Evolutionary conservation across 2,113 vertebrate genomes (phyloP).

Genomic region (Eptesicus fuscus): DNA sequence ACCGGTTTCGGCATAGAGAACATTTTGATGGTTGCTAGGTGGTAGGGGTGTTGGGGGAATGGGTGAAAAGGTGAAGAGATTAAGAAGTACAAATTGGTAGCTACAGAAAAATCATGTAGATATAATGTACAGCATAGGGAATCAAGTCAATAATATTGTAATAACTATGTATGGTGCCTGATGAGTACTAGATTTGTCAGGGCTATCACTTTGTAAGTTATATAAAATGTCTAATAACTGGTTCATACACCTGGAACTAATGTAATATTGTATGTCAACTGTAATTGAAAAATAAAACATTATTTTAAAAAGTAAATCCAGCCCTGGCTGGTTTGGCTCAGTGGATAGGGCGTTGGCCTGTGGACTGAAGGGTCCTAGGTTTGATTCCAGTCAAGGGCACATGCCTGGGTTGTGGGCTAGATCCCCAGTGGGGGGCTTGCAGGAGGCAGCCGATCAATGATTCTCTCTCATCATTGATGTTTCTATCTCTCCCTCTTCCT

Average conservation of each 20-base stretch:
- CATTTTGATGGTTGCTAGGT: not conserved
- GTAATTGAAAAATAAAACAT: not conserved
- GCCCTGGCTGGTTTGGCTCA: no score
- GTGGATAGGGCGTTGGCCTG: no score
- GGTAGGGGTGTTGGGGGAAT: not conserved
- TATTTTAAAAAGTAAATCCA: not conserved
- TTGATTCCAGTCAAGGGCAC: no score
- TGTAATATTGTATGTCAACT: not conserved
- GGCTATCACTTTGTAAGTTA: not conserved
- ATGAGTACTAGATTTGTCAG: not conserved
- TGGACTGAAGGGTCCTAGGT: no score
- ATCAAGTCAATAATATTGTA: not conserved
- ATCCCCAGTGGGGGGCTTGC: no score
- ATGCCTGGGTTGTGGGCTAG: no score
- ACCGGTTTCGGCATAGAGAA: no score
- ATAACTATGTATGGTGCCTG: not conserved
- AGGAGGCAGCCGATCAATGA: no score
- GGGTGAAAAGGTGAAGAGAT: not conserved
- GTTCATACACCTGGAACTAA: not conserved
- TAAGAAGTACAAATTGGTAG: not conserved
- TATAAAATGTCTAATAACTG: not conserved
- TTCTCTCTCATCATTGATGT: no score
- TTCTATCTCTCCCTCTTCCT: no score
- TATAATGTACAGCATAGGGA: not conserved
- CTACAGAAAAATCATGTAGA: not conserved